phyloP scores from a whole-genome alignment of 1,140 invertebrate species.

The Apis florea region DNA sequence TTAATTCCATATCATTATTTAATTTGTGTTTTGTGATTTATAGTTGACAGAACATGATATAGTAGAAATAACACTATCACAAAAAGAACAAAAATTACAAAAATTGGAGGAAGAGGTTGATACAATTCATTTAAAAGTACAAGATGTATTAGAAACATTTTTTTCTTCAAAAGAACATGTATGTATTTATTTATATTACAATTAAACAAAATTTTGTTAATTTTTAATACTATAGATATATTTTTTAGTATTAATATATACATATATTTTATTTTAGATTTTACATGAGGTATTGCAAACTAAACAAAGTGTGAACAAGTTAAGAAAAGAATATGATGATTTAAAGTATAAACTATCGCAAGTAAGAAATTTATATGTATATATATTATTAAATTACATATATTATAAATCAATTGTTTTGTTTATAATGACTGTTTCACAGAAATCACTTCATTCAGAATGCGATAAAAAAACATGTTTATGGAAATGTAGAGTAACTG shows the following conservation, averaged over 20 bases:
- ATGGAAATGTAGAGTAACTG: slow-evolving; percentile 58
- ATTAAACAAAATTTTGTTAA: background rate
- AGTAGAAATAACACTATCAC: slow-evolving; percentile 64
- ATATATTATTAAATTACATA: background rate
- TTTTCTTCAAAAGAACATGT: slow-evolving; percentile 68
- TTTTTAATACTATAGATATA: background rate
- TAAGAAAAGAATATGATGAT: slow-evolving; percentile 71
- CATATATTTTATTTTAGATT: slow-evolving; percentile 50
- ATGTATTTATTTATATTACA: background rate
- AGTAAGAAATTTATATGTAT: slow-evolving; percentile 42
- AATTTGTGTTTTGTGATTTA: slow-evolving; percentile 27
- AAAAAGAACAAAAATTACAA: slow-evolving; percentile 67
- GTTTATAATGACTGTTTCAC: slow-evolving; percentile 19
- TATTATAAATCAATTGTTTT: slow-evolving; percentile 1
- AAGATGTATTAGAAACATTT: slow-evolving; percentile 73
- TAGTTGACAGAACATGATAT: slow-evolving; percentile 69
- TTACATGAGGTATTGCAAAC: slow-evolving; percentile 65
- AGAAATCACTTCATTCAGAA: slow-evolving; percentile 63
- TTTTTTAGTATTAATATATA: background rate
- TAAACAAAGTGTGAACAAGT: slow-evolving; percentile 67
- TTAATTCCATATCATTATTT: background rate
- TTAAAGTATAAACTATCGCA: slow-evolving; percentile 62
- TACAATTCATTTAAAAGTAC: slow-evolving; percentile 75
- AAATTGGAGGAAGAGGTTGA: slow-evolving; percentile 76
- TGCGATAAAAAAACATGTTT: slow-evolving; percentile 60